A percentile compares a stretch with the other conserved stretches of the same genome.
Conservation (phyloP, 2,888 invertebrate genomes). For the Eutolmus rufibarbis region DNA sequence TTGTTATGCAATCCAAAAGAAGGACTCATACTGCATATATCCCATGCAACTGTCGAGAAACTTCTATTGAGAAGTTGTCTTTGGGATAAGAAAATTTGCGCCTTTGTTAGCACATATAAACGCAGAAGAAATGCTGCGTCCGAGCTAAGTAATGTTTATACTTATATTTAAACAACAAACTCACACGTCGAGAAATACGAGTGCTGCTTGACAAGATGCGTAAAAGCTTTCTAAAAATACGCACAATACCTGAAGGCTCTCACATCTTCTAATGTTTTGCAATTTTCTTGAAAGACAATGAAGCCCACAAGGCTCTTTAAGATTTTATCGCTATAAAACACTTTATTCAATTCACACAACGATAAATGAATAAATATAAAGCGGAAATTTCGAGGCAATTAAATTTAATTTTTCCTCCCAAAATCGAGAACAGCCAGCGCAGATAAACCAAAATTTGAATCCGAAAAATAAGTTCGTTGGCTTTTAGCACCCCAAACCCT, state of each 20-base stretch:
- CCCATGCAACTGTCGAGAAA: not conserved
- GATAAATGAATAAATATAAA: not conserved
- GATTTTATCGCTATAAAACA: not conserved
- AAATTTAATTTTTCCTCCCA: not conserved
- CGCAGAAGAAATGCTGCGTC: not conserved
- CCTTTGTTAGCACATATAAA: not conserved
- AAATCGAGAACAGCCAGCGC: not conserved
- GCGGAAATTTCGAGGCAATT: not conserved
- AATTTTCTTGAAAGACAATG: not conserved
- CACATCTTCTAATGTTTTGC: not conserved
- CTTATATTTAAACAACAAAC: not conserved
- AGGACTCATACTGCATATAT: not conserved
- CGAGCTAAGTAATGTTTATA: not conserved
- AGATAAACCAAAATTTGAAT: not conserved
- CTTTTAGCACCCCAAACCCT: not conserved
- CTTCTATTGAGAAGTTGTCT: not conserved
- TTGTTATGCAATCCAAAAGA: conserved; percentile 5
- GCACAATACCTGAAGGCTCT: not conserved
- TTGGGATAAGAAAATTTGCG: not conserved
- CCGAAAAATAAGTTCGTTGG: not conserved
- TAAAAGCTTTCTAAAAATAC: not conserved
- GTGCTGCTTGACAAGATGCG: not conserved
- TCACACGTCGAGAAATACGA: not conserved
- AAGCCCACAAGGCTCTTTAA: not conserved
- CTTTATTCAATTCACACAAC: not conserved